Conservation (phyloP, 2,888 invertebrate genomes). For the Cacoxenus indagator region DNA sequence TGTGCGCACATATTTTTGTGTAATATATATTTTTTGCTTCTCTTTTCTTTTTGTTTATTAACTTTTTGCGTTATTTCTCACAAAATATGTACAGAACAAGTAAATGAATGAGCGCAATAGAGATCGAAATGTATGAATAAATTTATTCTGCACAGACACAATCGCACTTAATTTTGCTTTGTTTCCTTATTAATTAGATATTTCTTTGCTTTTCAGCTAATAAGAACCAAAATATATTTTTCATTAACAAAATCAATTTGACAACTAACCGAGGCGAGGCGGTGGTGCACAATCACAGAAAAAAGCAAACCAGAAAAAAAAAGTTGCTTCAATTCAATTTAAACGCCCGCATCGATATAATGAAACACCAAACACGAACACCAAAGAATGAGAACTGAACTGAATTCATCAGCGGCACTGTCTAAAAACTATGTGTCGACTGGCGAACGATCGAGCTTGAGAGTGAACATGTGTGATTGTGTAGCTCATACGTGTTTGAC, state of each 20-base stretch:
- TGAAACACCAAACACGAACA: neutral
- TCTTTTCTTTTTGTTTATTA: neutral
- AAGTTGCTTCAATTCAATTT: neutral
- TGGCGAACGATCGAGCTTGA: too few relatives aligned
- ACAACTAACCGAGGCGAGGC: neutral
- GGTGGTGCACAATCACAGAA: neutral
- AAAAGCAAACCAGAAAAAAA: neutral
- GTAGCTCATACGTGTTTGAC: too few relatives aligned
- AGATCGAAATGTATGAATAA: too few relatives aligned
- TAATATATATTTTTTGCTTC: neutral
- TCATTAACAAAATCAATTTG: neutral
- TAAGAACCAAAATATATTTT: slow-evolving; percentile 15
- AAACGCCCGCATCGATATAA: neutral
- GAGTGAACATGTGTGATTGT: too few relatives aligned
- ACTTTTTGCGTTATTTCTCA: neutral
- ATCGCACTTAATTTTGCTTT: slow-evolving; percentile 5
- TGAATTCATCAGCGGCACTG: neutral
- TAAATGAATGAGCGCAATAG: neutral
- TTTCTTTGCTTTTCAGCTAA: slow-evolving; percentile 9
- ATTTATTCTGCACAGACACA: slow-evolving; percentile 1
- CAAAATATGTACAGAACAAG: neutral
- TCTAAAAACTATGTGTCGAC: too few relatives aligned
- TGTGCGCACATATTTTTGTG: neutral
- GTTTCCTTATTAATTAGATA: neutral
- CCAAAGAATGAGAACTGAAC: neutral